Evolutionary conservation across 1,140 invertebrate species (phyloP).

Genomic region (Penaeus japonicus): DNA sequence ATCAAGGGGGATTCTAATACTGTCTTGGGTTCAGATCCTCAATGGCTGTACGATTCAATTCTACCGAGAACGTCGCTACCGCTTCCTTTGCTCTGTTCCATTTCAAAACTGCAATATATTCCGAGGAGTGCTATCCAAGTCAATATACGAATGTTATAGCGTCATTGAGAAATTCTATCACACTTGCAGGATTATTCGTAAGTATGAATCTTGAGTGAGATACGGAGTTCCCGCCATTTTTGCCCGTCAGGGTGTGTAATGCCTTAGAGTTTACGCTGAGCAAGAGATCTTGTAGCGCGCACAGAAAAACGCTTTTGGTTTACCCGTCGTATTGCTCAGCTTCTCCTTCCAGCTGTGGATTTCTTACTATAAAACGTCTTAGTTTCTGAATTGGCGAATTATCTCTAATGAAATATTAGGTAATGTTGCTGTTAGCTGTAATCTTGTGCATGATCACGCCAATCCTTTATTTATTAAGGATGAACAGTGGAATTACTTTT

Average conservation of each 20-base stretch:
- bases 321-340: too few species aligned
- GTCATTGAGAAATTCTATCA: conserved; percentile 25
- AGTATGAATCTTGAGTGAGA: conserved; percentile 20
- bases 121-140: conserved; percentile 4
- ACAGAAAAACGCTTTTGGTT: too few species aligned
- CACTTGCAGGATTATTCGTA: conserved; percentile 3
- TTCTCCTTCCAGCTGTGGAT: too few species aligned
- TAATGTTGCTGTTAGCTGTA: too few species aligned
- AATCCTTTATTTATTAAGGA: too few species aligned
- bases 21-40: conserved; percentile 7
- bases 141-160: conserved; percentile 11
- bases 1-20: conserved; percentile 19
- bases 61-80: not conserved
- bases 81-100: not conserved
- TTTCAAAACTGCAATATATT: conserved; percentile 25
- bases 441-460: too few species aligned
- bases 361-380: too few species aligned
- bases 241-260: not conserved
- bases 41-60: conserved; percentile 24
- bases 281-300: too few species aligned
- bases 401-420: too few species aligned
- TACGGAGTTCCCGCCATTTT: conserved; percentile 11
- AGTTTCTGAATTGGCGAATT: too few species aligned
- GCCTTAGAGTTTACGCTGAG: too few species aligned
- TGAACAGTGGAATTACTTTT: too few species aligned